Evolutionary conservation across 2,797 vertebrate species (phyloP).

Genomic region (Enteromius fasciolatus): DNA sequence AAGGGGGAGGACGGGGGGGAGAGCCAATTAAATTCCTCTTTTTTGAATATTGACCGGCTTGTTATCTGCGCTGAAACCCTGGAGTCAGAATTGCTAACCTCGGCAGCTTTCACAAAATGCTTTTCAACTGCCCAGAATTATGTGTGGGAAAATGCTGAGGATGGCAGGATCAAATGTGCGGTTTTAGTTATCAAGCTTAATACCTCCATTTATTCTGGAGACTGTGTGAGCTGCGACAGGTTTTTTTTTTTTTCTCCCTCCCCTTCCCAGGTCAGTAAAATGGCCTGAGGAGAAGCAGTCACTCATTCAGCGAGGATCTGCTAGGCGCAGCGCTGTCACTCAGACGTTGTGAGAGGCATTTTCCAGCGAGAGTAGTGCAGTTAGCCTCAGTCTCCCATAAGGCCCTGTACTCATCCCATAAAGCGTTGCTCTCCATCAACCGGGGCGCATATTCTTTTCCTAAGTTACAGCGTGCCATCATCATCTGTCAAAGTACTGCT

Average conservation of each 20-base stretch:
- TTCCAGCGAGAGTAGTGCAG: conserved; percentile 29
- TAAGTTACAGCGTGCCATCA: conserved; percentile 38
- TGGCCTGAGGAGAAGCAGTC: conserved; percentile 49
- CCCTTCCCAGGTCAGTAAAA: conserved; percentile 53
- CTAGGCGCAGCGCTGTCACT: conserved; percentile 44
- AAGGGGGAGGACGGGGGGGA: conserved; percentile 26
- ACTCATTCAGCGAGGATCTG: conserved; percentile 35
- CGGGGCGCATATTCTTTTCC: conserved; percentile 36
- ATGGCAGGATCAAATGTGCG: conserved; percentile 61
- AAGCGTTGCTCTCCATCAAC: conserved; percentile 34
- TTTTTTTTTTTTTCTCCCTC: conserved; percentile 24
- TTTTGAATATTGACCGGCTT: conserved; percentile 68
- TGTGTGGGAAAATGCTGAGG: conserved; percentile 72
- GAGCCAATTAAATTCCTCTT: conserved; percentile 65
- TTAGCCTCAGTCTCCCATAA: conserved; percentile 40
- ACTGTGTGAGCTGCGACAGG: conserved; percentile 43
- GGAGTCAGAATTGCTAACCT: conserved; percentile 71
- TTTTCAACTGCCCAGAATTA: conserved; percentile 74
- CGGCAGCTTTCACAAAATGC: conserved; percentile 72
- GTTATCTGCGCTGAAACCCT: conserved; percentile 58
- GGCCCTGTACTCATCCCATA: conserved; percentile 35
- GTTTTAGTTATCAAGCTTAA: conserved; percentile 61
- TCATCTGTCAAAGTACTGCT: conserved; percentile 51
- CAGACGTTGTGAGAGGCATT: conserved; percentile 39
- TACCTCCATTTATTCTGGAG: conserved; percentile 60